A percentile compares a stretch with the other conserved stretches of the same genome.
phyloP scores from a whole-genome alignment of 2,888 invertebrate genomes.

The Gisinianus flammeolus region DNA sequence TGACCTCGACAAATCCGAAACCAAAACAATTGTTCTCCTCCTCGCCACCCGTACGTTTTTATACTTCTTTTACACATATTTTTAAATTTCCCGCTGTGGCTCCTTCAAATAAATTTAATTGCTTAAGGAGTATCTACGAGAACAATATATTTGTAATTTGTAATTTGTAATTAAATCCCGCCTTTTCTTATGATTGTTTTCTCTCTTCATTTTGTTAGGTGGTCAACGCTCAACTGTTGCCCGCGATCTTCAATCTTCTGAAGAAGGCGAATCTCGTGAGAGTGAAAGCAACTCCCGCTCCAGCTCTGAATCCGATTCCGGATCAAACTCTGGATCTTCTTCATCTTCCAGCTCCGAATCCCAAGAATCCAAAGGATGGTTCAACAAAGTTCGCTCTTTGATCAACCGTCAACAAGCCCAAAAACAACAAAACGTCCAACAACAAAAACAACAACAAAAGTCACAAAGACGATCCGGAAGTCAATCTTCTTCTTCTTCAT shows the following conservation, averaged over 20 bases:
- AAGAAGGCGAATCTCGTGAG: constrained; percentile 44
- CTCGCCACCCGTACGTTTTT: constrained; percentile 46
- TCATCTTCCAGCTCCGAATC: constrained; percentile 42
- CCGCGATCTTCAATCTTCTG: constrained; percentile 8
- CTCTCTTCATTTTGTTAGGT: too few relatives aligned
- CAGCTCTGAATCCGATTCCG: constrained; percentile 40
- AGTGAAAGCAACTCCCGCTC: constrained; percentile 47
- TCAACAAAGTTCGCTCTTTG: background rate
- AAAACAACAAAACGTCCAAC: too few relatives aligned
- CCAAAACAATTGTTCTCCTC: constrained; percentile 53
- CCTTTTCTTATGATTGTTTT: too few relatives aligned
- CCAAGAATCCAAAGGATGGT: background rate
- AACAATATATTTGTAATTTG: too few relatives aligned
- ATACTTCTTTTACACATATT: too few relatives aligned
- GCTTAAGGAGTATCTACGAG: too few relatives aligned
- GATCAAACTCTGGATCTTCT: constrained; percentile 22
- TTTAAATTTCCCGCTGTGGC: too few relatives aligned
- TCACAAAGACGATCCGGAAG: constrained; percentile 17
- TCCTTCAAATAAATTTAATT: too few relatives aligned
- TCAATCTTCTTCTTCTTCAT: constrained; percentile 34
- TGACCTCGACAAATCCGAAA: constrained; percentile 52
- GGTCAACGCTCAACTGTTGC: constrained; percentile 6
- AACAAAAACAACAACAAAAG: constrained; percentile 24
- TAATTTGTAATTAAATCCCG: too few relatives aligned
- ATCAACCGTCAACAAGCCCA: background rate